These are phyloP conservation scores for Sminthurides bifidus DNA, from an alignment of 1,140 invertebrate species.

Conservation along the genomic window DNA sequence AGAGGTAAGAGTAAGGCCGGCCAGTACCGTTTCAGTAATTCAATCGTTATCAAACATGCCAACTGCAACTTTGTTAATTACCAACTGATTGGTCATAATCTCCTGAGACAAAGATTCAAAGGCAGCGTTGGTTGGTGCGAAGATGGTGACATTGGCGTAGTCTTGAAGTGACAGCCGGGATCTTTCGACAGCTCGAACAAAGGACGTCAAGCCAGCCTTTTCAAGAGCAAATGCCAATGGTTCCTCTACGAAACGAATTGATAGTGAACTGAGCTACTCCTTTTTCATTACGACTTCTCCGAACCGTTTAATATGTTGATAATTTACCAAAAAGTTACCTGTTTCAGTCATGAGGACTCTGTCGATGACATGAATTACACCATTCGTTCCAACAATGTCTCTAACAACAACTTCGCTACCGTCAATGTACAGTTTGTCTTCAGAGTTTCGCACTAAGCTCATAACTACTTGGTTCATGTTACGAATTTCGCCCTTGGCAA, in stretches of 20 bases:
- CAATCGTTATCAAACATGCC: too few species aligned
- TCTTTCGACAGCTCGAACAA: slow-evolving; percentile 37
- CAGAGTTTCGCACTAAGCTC: slow-evolving; percentile 42
- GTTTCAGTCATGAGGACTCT: slow-evolving; percentile 43
- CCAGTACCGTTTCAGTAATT: too few species aligned
- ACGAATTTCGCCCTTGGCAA: slow-evolving; percentile 38
- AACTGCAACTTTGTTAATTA: too few species aligned
- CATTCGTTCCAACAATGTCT: slow-evolving; percentile 46
- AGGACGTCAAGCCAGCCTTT: slow-evolving; percentile 37
- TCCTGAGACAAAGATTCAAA: slow-evolving; percentile 32
- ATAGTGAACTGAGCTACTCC: not conserved
- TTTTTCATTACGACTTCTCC: slow-evolving; percentile 6
- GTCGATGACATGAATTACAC: slow-evolving; percentile 46
- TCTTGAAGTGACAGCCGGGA: slow-evolving; percentile 38
- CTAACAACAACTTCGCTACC: slow-evolving; percentile 38
- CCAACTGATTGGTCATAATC: slow-evolving; percentile 1
- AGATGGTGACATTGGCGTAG: slow-evolving; percentile 42
- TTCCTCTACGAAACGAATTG: slow-evolving; percentile 33
- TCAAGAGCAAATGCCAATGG: slow-evolving; percentile 35
- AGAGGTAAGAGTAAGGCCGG: too few species aligned
- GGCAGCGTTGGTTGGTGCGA: slow-evolving; percentile 43
- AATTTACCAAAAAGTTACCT: slow-evolving; percentile 35
- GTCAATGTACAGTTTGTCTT: slow-evolving; percentile 41
- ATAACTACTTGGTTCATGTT: slow-evolving; percentile 33
- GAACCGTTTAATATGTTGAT: not conserved